A percentile compares a stretch with the other conserved stretches of the same genome.
Evolutionary conservation across 2,113 vertebrate species (phyloP).

Genomic region (Panthera tigris): DNA sequence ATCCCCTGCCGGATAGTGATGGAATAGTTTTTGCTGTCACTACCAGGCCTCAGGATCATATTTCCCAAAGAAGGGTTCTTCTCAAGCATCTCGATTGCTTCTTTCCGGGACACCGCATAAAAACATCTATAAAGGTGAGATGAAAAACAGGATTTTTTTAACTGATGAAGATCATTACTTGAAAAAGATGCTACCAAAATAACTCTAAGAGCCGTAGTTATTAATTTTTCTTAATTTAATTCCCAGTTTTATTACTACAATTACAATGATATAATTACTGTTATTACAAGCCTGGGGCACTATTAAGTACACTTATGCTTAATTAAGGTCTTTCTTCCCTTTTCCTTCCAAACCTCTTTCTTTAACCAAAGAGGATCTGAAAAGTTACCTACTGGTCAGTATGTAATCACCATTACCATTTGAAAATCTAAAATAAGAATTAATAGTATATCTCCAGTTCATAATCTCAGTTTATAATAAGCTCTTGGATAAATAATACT

Average conservation of each 20-base stretch:
- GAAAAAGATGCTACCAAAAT: constrained; percentile 35
- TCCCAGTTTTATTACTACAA: neutral
- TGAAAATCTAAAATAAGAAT: neutral
- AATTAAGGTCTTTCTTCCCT: neutral
- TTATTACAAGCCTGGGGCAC: neutral
- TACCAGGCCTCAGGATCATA: constrained; percentile 83
- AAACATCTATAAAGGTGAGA: constrained; percentile 79
- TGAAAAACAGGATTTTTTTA: neutral
- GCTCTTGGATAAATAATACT: constrained; percentile 4
- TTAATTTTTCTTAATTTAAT: constrained; percentile 27
- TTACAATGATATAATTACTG: neutral
- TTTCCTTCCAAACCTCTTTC: neutral
- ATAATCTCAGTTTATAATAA: neutral
- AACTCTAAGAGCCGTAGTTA: neutral
- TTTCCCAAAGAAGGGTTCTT: constrained; percentile 80
- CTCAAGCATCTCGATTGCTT: constrained; percentile 80
- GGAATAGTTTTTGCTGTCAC: constrained; percentile 79
- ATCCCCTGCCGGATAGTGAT: constrained; percentile 71
- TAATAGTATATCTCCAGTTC: neutral
- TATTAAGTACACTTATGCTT: neutral
- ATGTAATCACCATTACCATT: neutral
- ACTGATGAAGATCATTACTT: neutral
- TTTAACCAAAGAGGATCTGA: neutral
- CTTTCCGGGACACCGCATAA: constrained; percentile 79
- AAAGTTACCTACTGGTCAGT: neutral